Conservation (phyloP, 2,888 invertebrate species). For the Lordiphosa andalusiaca region DNA sequence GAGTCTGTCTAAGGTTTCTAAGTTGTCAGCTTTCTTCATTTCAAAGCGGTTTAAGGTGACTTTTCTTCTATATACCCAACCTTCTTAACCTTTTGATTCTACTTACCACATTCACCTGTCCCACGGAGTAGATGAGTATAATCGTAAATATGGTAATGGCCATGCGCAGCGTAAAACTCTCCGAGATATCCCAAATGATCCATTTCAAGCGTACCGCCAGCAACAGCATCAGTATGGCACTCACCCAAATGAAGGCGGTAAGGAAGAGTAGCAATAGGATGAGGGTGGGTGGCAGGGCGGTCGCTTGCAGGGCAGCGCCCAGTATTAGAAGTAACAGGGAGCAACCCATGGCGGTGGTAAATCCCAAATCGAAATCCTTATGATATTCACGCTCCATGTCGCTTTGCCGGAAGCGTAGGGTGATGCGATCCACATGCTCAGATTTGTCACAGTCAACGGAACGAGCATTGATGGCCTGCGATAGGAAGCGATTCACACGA, state of each 20-base stretch:
- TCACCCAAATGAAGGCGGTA: slow-evolving; percentile 94
- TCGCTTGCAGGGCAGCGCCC: slow-evolving; percentile 87
- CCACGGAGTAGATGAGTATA: slow-evolving; percentile 91
- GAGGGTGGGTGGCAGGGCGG: slow-evolving; percentile 91
- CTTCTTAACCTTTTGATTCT: too few relatives aligned
- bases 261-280: slow-evolving; percentile 91
- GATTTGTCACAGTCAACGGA: slow-evolving; percentile 95
- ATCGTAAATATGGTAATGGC: slow-evolving; percentile 94
- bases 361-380: slow-evolving; percentile 91
- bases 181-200: slow-evolving; percentile 92
- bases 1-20: too few relatives aligned
- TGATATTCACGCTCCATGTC: slow-evolving; percentile 94
- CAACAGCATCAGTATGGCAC: slow-evolving; percentile 90
- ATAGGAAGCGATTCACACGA: slow-evolving; percentile 94
- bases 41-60: too few relatives aligned
- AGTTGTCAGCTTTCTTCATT: too few relatives aligned
- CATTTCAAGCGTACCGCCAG: slow-evolving; percentile 91
- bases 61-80: too few relatives aligned
- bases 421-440: slow-evolving; percentile 91
- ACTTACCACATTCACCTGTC: slow-evolving; percentile 96
- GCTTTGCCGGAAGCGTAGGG: slow-evolving; percentile 91
- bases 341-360: slow-evolving; percentile 90
- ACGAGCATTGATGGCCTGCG: slow-evolving; percentile 94
- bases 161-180: slow-evolving; percentile 89
- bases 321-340: slow-evolving; percentile 88